These are phyloP conservation scores for Lagocephalus sceleratus DNA, from an alignment of 2,797 vertebrate species.

Conservation along the genomic window DNA sequence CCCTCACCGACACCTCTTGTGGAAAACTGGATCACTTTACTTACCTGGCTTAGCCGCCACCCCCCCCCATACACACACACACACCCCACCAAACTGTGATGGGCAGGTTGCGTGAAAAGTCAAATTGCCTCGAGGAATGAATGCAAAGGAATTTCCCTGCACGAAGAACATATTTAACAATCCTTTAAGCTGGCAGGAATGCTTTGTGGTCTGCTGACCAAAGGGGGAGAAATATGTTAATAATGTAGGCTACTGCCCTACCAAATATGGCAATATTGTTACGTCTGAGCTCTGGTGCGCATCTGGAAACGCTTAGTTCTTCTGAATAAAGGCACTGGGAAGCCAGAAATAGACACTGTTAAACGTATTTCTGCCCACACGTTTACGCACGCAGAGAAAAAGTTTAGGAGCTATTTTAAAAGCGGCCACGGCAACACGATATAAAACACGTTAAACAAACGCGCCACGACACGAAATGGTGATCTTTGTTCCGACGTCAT, in stretches of 20 bases:
- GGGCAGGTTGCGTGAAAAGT: conserved; percentile 90
- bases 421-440: conserved; percentile 23
- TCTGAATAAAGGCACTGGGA: conserved; percentile 77
- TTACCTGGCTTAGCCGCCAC: conserved; percentile 51
- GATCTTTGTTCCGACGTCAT: no score
- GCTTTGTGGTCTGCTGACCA: conserved; percentile 95
- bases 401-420: conserved; percentile 45
- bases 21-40: conserved; percentile 77
- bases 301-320: conserved; percentile 92
- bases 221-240: conserved; percentile 92
- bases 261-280: conserved; percentile 99
- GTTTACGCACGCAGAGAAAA: conserved; percentile 30
- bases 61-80: conserved; percentile 2
- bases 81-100: conserved; percentile 63
- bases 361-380: conserved; percentile 69
- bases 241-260: conserved; percentile 98
- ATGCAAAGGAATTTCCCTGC: conserved; percentile 90
- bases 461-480: no score
- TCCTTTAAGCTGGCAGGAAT: conserved; percentile 95
- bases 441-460: conserved; percentile 1
- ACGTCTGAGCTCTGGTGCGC: conserved; percentile 92
- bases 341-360: conserved; percentile 89
- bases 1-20: conserved; percentile 50
- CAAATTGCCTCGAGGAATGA: conserved; percentile 80
- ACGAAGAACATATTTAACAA: conserved; percentile 95